A percentile compares a stretch with the other conserved stretches of the same genome.
Evolutionary conservation across 1,140 invertebrate species (phyloP).

Genomic region (Zophobas atratus): DNA sequence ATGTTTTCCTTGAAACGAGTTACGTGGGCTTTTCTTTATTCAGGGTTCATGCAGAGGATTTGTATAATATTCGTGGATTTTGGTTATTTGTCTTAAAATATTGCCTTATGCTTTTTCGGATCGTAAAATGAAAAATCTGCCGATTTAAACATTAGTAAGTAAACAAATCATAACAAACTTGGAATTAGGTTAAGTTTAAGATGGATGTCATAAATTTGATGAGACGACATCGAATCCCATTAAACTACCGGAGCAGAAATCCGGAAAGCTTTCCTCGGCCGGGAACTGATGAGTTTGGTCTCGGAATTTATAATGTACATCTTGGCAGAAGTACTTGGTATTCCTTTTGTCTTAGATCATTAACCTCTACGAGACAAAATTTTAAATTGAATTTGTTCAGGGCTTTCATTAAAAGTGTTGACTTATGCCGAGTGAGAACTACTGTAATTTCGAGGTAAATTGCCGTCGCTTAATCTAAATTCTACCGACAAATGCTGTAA

Average conservation of each 20-base stretch:
- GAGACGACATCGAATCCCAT: constrained; percentile 59
- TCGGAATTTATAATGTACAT: constrained; percentile 59
- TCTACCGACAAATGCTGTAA: constrained; percentile 37
- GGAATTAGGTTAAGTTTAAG: constrained; percentile 48
- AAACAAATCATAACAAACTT: constrained; percentile 38
- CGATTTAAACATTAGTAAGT: constrained; percentile 1
- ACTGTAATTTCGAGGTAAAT: constrained; percentile 42
- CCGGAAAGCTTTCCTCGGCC: constrained; percentile 56
- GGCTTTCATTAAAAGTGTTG: constrained; percentile 46
- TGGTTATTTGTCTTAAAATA: neutral
- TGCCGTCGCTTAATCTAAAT: constrained; percentile 36
- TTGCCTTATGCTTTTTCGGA: neutral
- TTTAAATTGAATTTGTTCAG: constrained; percentile 50
- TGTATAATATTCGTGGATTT: too few relatives aligned
- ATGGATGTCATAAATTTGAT: constrained; percentile 59
- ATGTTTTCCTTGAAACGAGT: too few relatives aligned
- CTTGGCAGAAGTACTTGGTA: constrained; percentile 53
- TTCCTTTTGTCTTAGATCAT: constrained; percentile 56
- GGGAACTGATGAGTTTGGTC: constrained; percentile 56
- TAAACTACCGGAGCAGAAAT: constrained; percentile 60
- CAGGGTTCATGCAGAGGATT: too few relatives aligned
- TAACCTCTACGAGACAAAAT: constrained; percentile 53
- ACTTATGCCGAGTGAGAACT: constrained; percentile 43
- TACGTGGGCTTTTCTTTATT: too few relatives aligned
- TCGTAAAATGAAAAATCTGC: constrained; percentile 9